These are phyloP conservation scores for Brachyopa scutellaris DNA, from an alignment of 2,888 invertebrate species.

Conservation along the genomic window DNA sequence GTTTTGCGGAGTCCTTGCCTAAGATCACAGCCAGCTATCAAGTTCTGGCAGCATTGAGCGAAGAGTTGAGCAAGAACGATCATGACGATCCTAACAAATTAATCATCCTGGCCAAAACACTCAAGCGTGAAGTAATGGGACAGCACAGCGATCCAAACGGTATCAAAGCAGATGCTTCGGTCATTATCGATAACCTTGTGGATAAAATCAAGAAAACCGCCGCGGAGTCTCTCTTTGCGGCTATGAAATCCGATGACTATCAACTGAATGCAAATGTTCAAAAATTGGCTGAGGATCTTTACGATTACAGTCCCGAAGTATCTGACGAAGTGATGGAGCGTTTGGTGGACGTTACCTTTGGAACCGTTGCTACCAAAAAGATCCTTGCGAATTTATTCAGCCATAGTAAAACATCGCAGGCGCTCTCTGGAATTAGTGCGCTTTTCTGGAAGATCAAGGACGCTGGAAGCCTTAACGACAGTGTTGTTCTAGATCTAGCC, in stretches of 20 bases:
- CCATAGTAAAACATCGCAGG: constrained; percentile 8
- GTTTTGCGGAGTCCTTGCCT: neutral
- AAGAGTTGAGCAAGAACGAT: neutral
- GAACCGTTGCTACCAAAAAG: neutral
- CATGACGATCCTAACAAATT: constrained; percentile 1
- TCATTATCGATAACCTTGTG: neutral
- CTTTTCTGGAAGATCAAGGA: constrained; percentile 19
- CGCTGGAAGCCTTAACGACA: neutral
- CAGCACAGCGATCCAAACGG: neutral
- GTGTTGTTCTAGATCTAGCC: constrained; percentile 1
- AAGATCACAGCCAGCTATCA: neutral
- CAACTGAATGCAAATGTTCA: neutral
- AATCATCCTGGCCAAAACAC: neutral
- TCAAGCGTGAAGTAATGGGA: neutral
- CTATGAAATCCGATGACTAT: constrained; percentile 15
- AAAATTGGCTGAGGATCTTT: neutral
- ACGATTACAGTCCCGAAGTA: neutral
- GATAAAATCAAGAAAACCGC: neutral
- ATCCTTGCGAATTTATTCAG: constrained; percentile 15
- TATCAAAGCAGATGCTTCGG: neutral
- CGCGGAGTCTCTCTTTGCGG: neutral
- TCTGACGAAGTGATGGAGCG: constrained; percentile 20
- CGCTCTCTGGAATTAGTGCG: neutral
- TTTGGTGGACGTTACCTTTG: neutral
- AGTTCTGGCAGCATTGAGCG: neutral